Evolutionary conservation across 2,113 vertebrate species (phyloP), one percentile per base, ranked within the genome.

Genomic region (Rana temporaria): DNA sequence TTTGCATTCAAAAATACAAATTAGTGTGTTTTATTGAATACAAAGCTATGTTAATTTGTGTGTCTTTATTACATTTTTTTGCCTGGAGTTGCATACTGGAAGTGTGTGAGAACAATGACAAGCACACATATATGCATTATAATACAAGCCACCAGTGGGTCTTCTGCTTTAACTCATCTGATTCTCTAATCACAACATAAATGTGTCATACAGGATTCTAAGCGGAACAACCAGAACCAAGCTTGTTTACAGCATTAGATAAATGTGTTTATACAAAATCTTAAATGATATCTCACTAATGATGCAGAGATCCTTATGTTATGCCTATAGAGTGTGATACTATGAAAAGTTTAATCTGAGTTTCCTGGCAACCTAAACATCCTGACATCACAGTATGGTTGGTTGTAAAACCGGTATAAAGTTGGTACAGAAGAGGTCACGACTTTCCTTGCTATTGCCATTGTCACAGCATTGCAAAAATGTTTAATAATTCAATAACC

Each of bases 191-290:
- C 53, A 73, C 70, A 73, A 56, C 26, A 73, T 73, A 57, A 73
- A 73, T 48, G 9, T 73, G 53, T 73, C 70, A n/a, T 73, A 57
- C 26, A 26, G 59, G 56, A 75, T 62, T 62, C 42, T 75, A 30
- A 42, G 60, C 34, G 22, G 0, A 18, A 17, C 30, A 34, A 32
- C 26, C 60, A 62, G 38, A 75, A 20, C 34, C 15, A 2, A 59
- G 22, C 52, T 32, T 73, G 52, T 75, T 59, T 75, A 75, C 60
- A 42, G 57, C n/a, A 24, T 17, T 20, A 62, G 72, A 75, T 75
- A 75, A 62, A 22, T 59, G 15, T 75, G 62, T 75, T 75, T 75
- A 75, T 75, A 73, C 70, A 57, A 20, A 56, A 73, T 73, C 70
- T 73, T 73, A 24, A 53, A 11, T 56, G 70, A 32, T 73, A 73